A percentile compares a stretch with the other conserved stretches of the same genome.
phyloP scores from a whole-genome alignment of 2,888 invertebrate genomes.

The Xylophagus ater region DNA sequence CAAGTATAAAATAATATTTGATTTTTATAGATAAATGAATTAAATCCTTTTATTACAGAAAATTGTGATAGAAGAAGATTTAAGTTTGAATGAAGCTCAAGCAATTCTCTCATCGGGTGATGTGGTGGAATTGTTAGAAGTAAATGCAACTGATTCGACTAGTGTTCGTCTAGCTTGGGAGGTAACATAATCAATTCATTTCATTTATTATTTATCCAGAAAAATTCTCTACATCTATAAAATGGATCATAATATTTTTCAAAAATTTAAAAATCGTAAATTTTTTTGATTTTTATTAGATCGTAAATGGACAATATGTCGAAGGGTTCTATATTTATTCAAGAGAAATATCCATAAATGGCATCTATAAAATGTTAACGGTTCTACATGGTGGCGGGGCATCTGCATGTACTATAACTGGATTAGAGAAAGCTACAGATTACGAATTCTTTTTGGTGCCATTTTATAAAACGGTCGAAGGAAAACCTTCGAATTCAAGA shows the following conservation, averaged over 20 bases:
- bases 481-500: slow-evolving; percentile 74
- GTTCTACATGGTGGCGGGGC: slow-evolving; percentile 62
- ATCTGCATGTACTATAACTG: slow-evolving; percentile 64
- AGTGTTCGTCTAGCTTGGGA: slow-evolving; percentile 81
- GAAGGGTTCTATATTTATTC: slow-evolving; percentile 76
- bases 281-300: slow-evolving; percentile 26
- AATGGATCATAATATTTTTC: background rate
- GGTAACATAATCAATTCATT: slow-evolving; percentile 34
- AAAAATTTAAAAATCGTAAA: background rate
- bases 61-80: slow-evolving; percentile 13
- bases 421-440: slow-evolving; percentile 68
- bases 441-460: slow-evolving; percentile 90
- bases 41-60: slow-evolving; percentile 10
- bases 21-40: too few species aligned
- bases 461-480: slow-evolving; percentile 78
- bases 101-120: slow-evolving; percentile 57
- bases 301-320: slow-evolving; percentile 62
- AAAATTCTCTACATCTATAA: background rate
- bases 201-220: background rate
- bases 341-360: slow-evolving; percentile 43
- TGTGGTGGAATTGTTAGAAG: slow-evolving; percentile 69
- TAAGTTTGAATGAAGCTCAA: slow-evolving; percentile 48
- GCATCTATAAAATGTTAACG: slow-evolving; percentile 59
- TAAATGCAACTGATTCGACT: slow-evolving; percentile 70
- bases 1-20: too few species aligned